Evolutionary conservation across 2,888 invertebrate genomes (phyloP), one percentile per base, ranked within the genome.

Genomic region (Meteorus cinctellus): DNA sequence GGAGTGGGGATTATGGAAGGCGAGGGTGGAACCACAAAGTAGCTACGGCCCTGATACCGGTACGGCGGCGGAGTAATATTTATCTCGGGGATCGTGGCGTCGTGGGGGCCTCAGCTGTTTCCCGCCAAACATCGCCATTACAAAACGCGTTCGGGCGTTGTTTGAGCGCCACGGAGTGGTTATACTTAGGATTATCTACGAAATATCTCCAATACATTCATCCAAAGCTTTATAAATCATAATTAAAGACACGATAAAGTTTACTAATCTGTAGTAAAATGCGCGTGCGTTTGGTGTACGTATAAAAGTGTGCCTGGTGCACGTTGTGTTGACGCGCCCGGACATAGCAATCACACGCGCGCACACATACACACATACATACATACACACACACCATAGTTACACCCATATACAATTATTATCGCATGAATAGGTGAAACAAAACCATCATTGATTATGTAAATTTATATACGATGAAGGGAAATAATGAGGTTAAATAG

Each of bases 41-140:
- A 74, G 75, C 14, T 78, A 79, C 81, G 78, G 55, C 59, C 74
- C 80, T 81, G 82, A 68, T 77, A 76, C 80, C 82, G 82, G 41
- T 41, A 41, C 41, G 34, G 82, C 82, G 80, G 85, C 85, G 86
- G 81, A 86, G 81, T 84, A 81, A 85, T 85, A 77, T 80, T 41
- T 76, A 81, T 78, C 41, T 8, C 6, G 8, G 8, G 41, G 12
- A 41, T 41, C 78, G 81, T 29, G 51, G 51, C 84, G 85, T 84
- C 84, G 87, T 83, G 86, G 86, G 86, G 91, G 90, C 90, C 92
- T 92, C 92, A 93, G 93, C 93, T 93, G 93, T 93, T 93, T 93
- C 93, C 93, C 93, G 93, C 92, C 92, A 92, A 92, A 92, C 91
- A 90, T 90, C 91, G 92, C 92, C 92, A 92, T 92, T 92, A 92